Evolutionary conservation across 2,113 vertebrate species (phyloP).

Genomic region (Mastomys natalensis): DNA sequence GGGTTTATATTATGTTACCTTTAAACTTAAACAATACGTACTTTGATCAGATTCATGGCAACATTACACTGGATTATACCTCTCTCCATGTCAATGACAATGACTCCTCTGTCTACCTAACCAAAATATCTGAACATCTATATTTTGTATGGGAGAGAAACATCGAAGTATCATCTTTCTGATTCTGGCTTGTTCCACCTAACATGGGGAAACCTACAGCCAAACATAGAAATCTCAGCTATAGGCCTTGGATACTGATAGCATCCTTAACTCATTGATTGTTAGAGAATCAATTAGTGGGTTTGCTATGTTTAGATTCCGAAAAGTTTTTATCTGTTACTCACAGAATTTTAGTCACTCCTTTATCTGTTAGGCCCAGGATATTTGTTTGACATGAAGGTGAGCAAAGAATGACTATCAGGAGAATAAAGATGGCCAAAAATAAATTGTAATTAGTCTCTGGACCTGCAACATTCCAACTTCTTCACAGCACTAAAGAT

Average conservation of each 20-base stretch:
- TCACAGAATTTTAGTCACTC: neutral
- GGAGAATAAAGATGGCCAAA: neutral
- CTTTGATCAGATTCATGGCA: neutral
- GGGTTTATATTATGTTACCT: neutral
- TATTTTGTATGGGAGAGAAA: neutral
- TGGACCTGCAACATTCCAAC: neutral
- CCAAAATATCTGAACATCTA: neutral
- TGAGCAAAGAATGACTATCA: neutral
- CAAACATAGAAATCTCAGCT: neutral
- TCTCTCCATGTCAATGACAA: neutral
- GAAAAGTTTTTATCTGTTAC: neutral
- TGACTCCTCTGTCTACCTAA: neutral
- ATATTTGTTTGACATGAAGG: neutral
- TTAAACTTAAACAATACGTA: no score
- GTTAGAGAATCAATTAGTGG: neutral
- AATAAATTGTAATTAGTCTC: neutral
- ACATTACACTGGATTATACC: neutral
- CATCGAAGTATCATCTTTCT: neutral
- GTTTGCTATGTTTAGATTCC: neutral
- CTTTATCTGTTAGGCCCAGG: neutral
- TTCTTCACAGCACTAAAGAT: neutral
- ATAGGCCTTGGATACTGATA: neutral
- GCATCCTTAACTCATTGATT: neutral
- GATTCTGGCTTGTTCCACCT: neutral
- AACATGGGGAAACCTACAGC: neutral